Percentiles rank a stretch among this genome's conserved stretches.
phyloP scores from a whole-genome alignment of 2,797 vertebrate genomes.

The Pachyuromys duprasi region DNA sequence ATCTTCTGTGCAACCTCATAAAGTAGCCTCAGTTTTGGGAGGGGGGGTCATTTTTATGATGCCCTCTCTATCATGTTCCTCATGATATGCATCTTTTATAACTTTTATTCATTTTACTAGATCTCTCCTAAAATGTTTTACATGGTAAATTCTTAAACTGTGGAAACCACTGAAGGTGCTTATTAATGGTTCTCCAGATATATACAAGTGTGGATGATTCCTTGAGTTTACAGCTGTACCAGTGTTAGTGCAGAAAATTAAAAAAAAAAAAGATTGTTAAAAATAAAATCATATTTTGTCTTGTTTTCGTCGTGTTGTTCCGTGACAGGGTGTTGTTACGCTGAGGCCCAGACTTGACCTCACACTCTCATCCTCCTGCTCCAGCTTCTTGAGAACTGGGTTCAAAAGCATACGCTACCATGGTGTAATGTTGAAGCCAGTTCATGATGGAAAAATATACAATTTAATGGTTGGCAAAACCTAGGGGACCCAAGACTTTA shows the following conservation, averaged over 20 bases:
- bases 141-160: conserved; percentile 82
- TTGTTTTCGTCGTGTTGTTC: not conserved
- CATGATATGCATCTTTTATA: conserved; percentile 79
- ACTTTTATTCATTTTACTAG: conserved; percentile 82
- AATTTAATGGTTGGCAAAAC: not conserved
- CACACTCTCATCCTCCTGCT: not conserved
- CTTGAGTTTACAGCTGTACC: conserved; percentile 89
- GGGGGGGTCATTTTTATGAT: conserved; percentile 83
- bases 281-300: conserved; percentile 34
- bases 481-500: not conserved
- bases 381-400: not conserved
- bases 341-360: not conserved
- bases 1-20: not conserved
- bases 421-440: not conserved
- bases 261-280: conserved; percentile 84
- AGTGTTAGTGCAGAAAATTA: conserved; percentile 81
- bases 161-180: conserved; percentile 89
- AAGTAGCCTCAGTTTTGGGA: conserved; percentile 60
- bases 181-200: conserved; percentile 84
- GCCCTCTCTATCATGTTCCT: conserved; percentile 78
- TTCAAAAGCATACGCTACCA: not conserved
- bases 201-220: conserved; percentile 84
- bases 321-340: too few species aligned
- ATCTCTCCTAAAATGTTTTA: conserved; percentile 74
- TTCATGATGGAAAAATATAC: not conserved